Evolutionary conservation across 2,888 invertebrate species (phyloP).

Genomic region (Phortica magna): DNA sequence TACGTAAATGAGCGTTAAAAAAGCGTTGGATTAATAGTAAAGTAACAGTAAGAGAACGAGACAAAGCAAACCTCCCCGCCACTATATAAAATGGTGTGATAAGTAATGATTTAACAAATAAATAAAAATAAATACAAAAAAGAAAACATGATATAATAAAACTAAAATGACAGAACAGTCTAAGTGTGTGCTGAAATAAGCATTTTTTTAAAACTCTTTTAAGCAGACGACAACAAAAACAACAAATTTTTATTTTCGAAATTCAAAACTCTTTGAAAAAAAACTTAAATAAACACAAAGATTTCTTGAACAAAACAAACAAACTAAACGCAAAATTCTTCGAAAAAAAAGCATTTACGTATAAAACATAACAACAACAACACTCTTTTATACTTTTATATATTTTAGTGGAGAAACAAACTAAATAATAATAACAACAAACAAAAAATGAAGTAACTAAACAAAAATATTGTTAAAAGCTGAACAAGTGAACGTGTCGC

Average conservation of each 20-base stretch:
- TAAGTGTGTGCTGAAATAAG: background rate
- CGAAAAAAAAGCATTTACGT: conserved; percentile 9
- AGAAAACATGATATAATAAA: conserved; percentile 39
- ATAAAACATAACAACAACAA: conserved; percentile 31
- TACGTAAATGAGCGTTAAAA: conserved; percentile 7
- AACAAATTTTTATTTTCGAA: conserved; percentile 38
- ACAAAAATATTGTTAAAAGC: conserved; percentile 43
- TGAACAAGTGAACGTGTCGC: conserved; percentile 38
- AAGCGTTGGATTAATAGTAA: background rate
- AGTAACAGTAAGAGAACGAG: conserved; percentile 19
- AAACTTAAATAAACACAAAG: background rate
- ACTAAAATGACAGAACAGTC: background rate
- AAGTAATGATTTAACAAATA: conserved; percentile 56
- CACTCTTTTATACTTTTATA: conserved; percentile 41
- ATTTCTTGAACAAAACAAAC: conserved; percentile 21
- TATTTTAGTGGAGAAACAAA: conserved; percentile 43
- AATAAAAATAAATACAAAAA: conserved; percentile 40
- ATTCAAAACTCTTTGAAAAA: background rate
- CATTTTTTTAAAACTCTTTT: background rate
- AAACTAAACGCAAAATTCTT: conserved; percentile 18
- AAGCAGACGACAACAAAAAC: conserved; percentile 20
- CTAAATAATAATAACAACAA: conserved; percentile 53
- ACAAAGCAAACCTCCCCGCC: conserved; percentile 75
- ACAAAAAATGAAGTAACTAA: conserved; percentile 56
- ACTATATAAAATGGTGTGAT: conserved; percentile 76